These are phyloP conservation scores for Hipparchia sbordonii DNA, from an alignment of 2,888 invertebrate species.

Conservation along the genomic window DNA sequence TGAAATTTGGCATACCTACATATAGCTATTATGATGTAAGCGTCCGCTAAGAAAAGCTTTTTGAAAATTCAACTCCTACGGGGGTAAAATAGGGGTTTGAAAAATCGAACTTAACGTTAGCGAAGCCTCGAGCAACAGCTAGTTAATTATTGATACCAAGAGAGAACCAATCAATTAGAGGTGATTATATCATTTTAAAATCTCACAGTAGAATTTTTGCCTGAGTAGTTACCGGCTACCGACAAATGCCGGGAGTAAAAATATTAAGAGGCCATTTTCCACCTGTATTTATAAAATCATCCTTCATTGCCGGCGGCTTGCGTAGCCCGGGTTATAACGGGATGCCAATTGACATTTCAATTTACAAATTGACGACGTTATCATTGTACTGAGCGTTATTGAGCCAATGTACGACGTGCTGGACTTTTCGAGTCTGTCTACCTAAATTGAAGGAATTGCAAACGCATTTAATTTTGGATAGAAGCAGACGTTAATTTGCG, in stretches of 20 bases:
- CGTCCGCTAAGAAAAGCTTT: too few species aligned
- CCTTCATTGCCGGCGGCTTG: not conserved
- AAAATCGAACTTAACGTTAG: too few species aligned
- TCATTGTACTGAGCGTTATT: not conserved
- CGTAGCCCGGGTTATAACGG: slow-evolving; percentile 21
- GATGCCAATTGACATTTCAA: slow-evolving; percentile 37
- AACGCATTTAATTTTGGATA: not conserved
- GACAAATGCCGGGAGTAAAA: not conserved
- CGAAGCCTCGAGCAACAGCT: too few species aligned
- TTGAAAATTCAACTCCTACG: too few species aligned
- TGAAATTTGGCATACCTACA: too few species aligned
- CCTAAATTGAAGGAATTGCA: not conserved
- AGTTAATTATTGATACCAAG: too few species aligned
- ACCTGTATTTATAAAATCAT: slow-evolving; percentile 9
- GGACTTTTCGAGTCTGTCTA: not conserved
- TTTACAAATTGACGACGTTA: slow-evolving; percentile 33
- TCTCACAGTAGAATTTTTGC: too few species aligned
- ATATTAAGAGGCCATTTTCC: not conserved
- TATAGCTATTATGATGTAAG: too few species aligned
- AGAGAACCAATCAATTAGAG: too few species aligned
- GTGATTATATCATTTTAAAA: too few species aligned
- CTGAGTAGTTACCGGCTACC: not conserved
- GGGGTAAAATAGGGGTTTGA: too few species aligned
- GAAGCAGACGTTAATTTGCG: too few species aligned
- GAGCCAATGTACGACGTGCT: not conserved